Conservation (phyloP, 2,797 vertebrate species). For the Siniperca scherzeri region DNA sequence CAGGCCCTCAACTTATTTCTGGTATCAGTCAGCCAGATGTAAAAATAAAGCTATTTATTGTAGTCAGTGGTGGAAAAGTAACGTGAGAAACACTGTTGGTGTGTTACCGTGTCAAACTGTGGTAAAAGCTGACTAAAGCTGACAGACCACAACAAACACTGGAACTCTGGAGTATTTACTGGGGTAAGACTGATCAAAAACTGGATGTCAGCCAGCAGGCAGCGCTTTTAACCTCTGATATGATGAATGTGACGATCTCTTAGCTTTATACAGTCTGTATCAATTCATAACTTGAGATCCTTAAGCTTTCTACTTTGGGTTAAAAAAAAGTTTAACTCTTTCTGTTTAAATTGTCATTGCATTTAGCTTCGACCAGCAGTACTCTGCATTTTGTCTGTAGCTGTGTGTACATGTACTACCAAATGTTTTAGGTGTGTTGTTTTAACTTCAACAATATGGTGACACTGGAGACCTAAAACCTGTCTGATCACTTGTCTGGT, state of each 20-base stretch:
- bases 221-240: neutral
- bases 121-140: neutral
- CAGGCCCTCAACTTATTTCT: slow-evolving; percentile 15
- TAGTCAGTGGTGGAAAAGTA: neutral
- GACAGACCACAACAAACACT: slow-evolving; percentile 19
- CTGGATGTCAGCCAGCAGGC: neutral
- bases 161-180: neutral
- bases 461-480: neutral
- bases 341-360: neutral
- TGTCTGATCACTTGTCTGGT: neutral
- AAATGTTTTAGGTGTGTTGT: neutral
- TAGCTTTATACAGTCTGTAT: too few relatives aligned
- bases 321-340: neutral
- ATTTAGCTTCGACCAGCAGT: neutral
- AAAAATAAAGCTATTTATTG: slow-evolving; percentile 33
- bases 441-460: neutral
- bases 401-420: neutral
- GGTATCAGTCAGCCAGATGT: slow-evolving; percentile 17
- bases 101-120: neutral
- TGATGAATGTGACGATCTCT: neutral
- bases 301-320: neutral
- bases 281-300: neutral
- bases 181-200: neutral
- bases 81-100: neutral
- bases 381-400: neutral